Evolutionary conservation across 2,113 vertebrate genomes (phyloP), one percentile per base, ranked within the genome.

Genomic region (Probosciger aterrimus): DNA sequence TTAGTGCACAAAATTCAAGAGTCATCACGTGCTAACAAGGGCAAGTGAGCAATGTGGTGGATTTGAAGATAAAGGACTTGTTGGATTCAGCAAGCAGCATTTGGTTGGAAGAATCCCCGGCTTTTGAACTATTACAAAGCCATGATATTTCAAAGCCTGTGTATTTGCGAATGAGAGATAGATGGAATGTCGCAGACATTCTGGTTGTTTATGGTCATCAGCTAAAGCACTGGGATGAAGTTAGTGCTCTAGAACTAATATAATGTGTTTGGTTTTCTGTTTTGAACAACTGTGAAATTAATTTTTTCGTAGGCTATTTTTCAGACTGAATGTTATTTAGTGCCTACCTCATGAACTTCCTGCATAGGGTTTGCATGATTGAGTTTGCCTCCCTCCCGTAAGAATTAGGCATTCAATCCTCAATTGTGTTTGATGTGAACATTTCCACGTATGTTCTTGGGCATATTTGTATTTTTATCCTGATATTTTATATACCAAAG

Each of bases 91-190:
- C 76, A 76, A 90, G 68, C 39, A 85, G 47, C 55, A 75, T 90
- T 95, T 68, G 55, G 5, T 82, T 95, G 95, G 90, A 96, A 93
- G 37, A 80, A 90, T 83, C 96, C 86, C 76, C 2, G 3, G 60
- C 44, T 91, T 85, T 93, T 70, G 69, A 95, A 91, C 44, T 89
- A 31, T 96, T 91, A 81, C 60, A 89, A 82, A 86, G 68, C 71
- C 82, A 24, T 37, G 68, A 68, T 88, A 80, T 88, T 96, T 90
- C 84, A 95, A 92, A 96, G 81, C 65, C 67, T 88, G 31, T 43
- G 3, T 77, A 35, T 70, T 74, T 93, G 53, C 65, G 77, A 94
- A 62, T 91, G 62, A 95, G 76, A 93, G 79, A 94, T 87, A 93
- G 82, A 91, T 87, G 83, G 64, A 73, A 46, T 86, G 86, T 77